Conservation (phyloP, 2,888 invertebrate species). For the Achlya flavicornis region DNA sequence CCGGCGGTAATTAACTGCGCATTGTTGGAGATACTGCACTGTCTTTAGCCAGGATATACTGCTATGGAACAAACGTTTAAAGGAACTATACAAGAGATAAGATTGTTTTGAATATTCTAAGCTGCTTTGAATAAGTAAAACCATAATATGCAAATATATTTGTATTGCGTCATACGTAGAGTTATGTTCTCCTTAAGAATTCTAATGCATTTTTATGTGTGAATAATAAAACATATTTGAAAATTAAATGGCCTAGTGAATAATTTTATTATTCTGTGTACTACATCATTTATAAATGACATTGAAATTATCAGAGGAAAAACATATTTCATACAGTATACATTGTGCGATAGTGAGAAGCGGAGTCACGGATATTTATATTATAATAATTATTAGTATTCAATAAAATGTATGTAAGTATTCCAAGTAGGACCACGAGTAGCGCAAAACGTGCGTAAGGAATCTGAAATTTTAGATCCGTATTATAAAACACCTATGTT, state of each 20-base stretch:
- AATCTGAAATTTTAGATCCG: too few relatives aligned
- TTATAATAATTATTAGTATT: background rate
- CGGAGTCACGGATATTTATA: background rate
- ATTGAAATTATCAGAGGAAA: conserved; percentile 35
- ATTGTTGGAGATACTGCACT: conserved; percentile 20
- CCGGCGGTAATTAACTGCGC: conserved; percentile 9
- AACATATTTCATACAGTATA: conserved; percentile 16
- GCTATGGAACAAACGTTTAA: background rate
- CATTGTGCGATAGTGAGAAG: background rate
- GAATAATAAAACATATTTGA: too few relatives aligned
- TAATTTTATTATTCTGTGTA: too few relatives aligned
- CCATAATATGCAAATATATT: background rate
- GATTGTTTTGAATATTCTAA: background rate
- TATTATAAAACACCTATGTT: too few relatives aligned
- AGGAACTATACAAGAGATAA: background rate
- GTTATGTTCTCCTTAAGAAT: background rate
- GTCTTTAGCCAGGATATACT: background rate
- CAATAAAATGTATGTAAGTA: background rate
- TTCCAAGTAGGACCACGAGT: too few relatives aligned
- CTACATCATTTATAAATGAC: conserved; percentile 19
- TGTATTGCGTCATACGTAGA: background rate
- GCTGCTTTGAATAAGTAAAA: background rate
- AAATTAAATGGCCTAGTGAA: too few relatives aligned
- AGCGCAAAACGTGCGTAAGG: too few relatives aligned
- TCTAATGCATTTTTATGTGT: background rate